Percentiles rank a stretch among this genome's conserved stretches.
These are phyloP conservation scores for Himalopsyche anomala DNA, from an alignment of 2,888 invertebrate genomes.

Conservation along the genomic window DNA sequence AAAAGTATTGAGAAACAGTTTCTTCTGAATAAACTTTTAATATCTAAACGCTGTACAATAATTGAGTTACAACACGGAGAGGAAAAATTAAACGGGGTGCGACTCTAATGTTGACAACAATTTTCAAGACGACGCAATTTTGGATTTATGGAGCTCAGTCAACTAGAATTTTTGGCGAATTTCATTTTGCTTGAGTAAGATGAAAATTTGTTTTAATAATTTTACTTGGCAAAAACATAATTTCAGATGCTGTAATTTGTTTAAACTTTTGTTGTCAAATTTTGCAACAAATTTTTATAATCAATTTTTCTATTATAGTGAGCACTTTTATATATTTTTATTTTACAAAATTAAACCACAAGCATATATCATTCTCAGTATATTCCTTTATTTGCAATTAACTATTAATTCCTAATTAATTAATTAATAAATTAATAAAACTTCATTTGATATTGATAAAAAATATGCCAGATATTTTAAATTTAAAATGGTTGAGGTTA, in stretches of 20 bases:
- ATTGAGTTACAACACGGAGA: slow-evolving; percentile 29
- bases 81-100: slow-evolving; percentile 34
- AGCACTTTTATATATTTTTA: no score
- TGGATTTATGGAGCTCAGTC: slow-evolving; percentile 36
- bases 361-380: no score
- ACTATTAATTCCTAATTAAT: no score
- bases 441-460: no score
- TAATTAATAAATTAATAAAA: no score
- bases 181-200: slow-evolving; percentile 32
- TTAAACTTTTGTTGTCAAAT: not conserved
- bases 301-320: no score
- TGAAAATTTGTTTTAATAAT: slow-evolving; percentile 1
- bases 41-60: not conserved
- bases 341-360: no score
- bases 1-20: not conserved
- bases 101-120: not conserved
- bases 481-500: no score
- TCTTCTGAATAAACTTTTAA: not conserved
- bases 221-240: not conserved
- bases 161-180: slow-evolving; percentile 12
- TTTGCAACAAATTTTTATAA: not conserved
- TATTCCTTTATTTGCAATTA: no score
- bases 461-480: no score
- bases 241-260: not conserved
- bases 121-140: slow-evolving; percentile 18